Evolutionary conservation across 2,888 invertebrate species (phyloP).

Genomic region (Tribolium freemani): DNA sequence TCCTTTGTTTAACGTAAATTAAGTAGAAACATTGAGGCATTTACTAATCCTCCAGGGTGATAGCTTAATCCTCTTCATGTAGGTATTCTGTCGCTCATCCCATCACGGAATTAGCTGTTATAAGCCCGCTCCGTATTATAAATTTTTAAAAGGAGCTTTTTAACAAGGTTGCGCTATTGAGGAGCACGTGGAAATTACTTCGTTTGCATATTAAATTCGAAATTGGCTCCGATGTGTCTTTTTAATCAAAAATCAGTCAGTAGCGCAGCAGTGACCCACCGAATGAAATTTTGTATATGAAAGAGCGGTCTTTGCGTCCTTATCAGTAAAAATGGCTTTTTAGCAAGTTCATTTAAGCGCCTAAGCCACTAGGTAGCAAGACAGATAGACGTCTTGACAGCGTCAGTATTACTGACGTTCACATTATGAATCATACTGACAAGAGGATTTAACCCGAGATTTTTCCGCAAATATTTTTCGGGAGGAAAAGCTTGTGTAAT

Average conservation of each 20-base stretch:
- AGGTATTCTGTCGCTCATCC: conserved; percentile 57
- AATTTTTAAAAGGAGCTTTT: conserved; percentile 56
- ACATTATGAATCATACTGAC: conserved; percentile 65
- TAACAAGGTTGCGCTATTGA: conserved; percentile 50
- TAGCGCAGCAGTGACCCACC: neutral
- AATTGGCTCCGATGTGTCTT: conserved; percentile 48
- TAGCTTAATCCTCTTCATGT: conserved; percentile 57
- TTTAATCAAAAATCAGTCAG: conserved; percentile 49
- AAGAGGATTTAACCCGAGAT: conserved; percentile 58
- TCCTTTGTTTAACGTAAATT: conserved; percentile 58
- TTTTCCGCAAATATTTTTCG: neutral
- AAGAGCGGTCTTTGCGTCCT: conserved; percentile 24
- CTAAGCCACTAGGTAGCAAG: conserved; percentile 58
- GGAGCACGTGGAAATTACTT: conserved; percentile 55
- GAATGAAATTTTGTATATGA: neutral
- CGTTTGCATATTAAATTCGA: conserved; percentile 57
- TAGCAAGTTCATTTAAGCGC: conserved; percentile 47
- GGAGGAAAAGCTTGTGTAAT: neutral
- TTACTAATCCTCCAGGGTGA: conserved; percentile 58
- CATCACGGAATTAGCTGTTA: conserved; percentile 54
- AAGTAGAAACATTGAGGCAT: conserved; percentile 56
- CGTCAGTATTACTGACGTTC: conserved; percentile 61
- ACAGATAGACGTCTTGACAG: conserved; percentile 62
- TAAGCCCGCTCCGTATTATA: conserved; percentile 53
- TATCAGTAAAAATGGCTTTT: conserved; percentile 52